These are phyloP conservation scores for Littorina saxatilis DNA, from an alignment of 1,140 invertebrate species.

Conservation along the genomic window DNA sequence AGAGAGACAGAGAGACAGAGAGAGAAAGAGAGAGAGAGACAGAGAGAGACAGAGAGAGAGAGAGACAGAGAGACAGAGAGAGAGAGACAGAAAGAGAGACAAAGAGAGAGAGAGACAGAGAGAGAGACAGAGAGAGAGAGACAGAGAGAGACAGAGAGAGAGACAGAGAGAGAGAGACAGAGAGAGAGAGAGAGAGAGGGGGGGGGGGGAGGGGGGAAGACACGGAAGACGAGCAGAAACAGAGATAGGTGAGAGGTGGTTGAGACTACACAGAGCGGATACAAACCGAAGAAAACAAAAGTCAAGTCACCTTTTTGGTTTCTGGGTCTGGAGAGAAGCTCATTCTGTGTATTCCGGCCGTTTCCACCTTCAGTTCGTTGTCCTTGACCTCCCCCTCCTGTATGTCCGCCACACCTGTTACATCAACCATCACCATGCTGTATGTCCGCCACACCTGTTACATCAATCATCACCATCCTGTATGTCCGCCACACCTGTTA, in stretches of 20 bases:
- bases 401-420: constrained; percentile 64
- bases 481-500: neutral
- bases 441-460: neutral
- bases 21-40: constrained; percentile 11
- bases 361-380: constrained; percentile 66
- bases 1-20: too few relatives aligned
- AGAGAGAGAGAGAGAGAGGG: neutral
- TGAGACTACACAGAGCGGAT: neutral
- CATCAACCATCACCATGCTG: too few relatives aligned
- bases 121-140: neutral
- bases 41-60: neutral
- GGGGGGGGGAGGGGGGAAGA: neutral
- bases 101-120: neutral
- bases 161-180: neutral
- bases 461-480: neutral
- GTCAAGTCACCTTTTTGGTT: constrained; percentile 75
- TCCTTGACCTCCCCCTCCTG: constrained; percentile 67
- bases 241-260: too few relatives aligned
- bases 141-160: neutral
- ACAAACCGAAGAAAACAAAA: neutral
- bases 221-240: neutral
- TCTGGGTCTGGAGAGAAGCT: constrained; percentile 78
- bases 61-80: neutral
- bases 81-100: too few relatives aligned
- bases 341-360: constrained; percentile 77